These are phyloP conservation scores for Ondatra zibethicus DNA, from an alignment of 2,113 vertebrate genomes.

Conservation along the genomic window DNA sequence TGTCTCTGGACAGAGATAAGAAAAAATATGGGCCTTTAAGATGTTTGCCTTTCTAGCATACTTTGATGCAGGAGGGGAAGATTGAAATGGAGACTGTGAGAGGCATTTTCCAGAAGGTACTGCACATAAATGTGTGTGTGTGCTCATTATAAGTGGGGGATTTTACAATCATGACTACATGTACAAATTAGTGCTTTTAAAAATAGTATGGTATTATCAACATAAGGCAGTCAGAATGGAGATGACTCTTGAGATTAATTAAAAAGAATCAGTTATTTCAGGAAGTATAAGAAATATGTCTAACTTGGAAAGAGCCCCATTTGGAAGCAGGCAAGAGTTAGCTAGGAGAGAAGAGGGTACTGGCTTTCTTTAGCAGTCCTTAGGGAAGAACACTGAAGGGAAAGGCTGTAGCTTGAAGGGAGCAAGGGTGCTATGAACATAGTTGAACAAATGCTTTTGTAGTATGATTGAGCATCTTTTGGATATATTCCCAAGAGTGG, in stretches of 20 bases:
- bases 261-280: constrained; percentile 52
- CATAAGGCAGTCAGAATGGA: constrained; percentile 34
- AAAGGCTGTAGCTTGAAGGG: neutral
- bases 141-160: constrained; percentile 39
- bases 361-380: neutral
- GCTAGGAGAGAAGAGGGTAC: neutral
- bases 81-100: neutral
- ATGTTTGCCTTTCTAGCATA: neutral
- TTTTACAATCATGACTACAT: constrained; percentile 36
- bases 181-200: constrained; percentile 61
- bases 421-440: neutral
- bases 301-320: neutral
- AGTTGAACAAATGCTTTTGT: no score
- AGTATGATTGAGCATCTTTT: no score
- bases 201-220: constrained; percentile 60
- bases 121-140: neutral
- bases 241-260: constrained; percentile 58
- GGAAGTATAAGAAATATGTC: constrained; percentile 50
- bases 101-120: constrained; percentile 50
- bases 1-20: neutral
- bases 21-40: neutral
- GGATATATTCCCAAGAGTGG: no score
- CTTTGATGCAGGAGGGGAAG: neutral
- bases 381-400: neutral
- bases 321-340: constrained; percentile 16